A percentile compares a stretch with the other conserved stretches of the same genome.
Evolutionary conservation across 2,797 vertebrate genomes (phyloP).

Genomic region (Enteromius thamalakanensis): DNA sequence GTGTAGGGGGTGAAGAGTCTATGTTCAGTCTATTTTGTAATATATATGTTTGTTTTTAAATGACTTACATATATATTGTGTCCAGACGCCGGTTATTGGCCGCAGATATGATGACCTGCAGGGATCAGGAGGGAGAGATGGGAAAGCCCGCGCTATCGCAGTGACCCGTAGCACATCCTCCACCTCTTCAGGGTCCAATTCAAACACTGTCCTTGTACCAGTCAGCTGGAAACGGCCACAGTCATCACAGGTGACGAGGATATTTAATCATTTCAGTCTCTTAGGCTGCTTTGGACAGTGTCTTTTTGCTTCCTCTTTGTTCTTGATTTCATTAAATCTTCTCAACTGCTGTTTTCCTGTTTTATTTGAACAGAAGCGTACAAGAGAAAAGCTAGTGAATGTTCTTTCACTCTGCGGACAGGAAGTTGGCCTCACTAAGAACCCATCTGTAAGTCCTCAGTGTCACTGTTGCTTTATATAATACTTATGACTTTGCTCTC

Average conservation of each 20-base stretch:
- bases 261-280: neutral
- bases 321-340: neutral
- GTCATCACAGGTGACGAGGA: slow-evolving; percentile 86
- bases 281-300: neutral
- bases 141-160: slow-evolving; percentile 89
- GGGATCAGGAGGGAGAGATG: slow-evolving; percentile 86
- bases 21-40: slow-evolving; percentile 1
- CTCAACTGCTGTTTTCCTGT: neutral
- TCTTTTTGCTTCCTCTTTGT: neutral
- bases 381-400: slow-evolving; percentile 95
- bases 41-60: slow-evolving; percentile 1
- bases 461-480: neutral
- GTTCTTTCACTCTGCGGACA: slow-evolving; percentile 96
- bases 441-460: slow-evolving; percentile 84
- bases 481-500: neutral
- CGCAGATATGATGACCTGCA: slow-evolving; percentile 94
- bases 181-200: slow-evolving; percentile 96
- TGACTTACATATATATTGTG: neutral
- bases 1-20: neutral
- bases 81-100: slow-evolving; percentile 92
- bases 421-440: slow-evolving; percentile 97
- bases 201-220: slow-evolving; percentile 95
- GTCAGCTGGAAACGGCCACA: slow-evolving; percentile 98
- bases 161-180: slow-evolving; percentile 97
- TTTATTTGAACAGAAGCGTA: slow-evolving; percentile 84